Evolutionary conservation across 2,797 vertebrate species (phyloP), one percentile per base, ranked within the genome.

Genomic region (Poecilia gillii): DNA sequence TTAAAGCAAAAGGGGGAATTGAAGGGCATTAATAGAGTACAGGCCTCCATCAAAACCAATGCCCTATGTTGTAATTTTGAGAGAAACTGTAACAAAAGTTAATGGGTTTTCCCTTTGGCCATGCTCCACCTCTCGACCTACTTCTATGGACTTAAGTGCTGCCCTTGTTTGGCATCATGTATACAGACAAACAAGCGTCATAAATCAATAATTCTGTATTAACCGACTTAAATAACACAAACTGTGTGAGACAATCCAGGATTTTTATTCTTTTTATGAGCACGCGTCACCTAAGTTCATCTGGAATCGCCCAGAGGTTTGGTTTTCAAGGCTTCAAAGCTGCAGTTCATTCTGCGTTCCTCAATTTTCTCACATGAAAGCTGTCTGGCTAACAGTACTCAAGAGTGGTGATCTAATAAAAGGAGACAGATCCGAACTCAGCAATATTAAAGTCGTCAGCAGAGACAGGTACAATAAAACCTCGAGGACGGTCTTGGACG

Each of bases 401-500:
- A 72, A 47, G 25, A 28, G 31, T 41, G 16, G 55, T 6, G n/a
- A 77, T 74, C 43, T 45, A 23, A 12, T 79, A 41, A 76, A 81
- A 47, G 20, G 14, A 31, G 28, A 62, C 16, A 72, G 41, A 81
- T 66, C 59, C 53, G 46, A 81, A 77, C 73, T 76, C 39, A 36
- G 51, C 73, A 55, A 84, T 76, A 62, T 77, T 55, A 68, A 85
- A 83, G 73, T 77, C 73, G 64, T 71, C 77, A 75, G 76, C 62
- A 76, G 73, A 72, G 57, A 55, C 59, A 28, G 53, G n/a, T 76
- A 39, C 76, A 49, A 66, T 81, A 83, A 87, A 85, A 81, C 72
- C 76, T 81, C 2, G 2, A 57, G 51, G 80, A 59, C 76, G 74
- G 53, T 47, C 73, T 74, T 75, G 72, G n/a, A 77, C 16, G 9